A percentile compares a stretch with the other conserved stretches of the same genome.
Evolutionary conservation across 2,888 invertebrate genomes (phyloP).

Genomic region (Papilio gigon): DNA sequence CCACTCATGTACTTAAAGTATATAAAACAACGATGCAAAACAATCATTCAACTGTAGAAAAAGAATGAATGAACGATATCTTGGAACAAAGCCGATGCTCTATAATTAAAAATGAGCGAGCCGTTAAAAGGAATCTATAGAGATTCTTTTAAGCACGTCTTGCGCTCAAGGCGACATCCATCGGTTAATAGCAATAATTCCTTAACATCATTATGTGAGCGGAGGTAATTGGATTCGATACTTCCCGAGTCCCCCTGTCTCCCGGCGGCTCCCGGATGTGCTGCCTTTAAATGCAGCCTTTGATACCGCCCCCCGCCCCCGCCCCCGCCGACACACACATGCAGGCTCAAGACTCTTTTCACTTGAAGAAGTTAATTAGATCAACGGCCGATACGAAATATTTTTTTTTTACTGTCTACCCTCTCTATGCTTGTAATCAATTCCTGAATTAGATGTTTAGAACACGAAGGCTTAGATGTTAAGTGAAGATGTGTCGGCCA

Average conservation of each 20-base stretch:
- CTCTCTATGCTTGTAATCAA: conserved; percentile 2
- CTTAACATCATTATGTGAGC: conserved; percentile 60
- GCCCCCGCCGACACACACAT: too few relatives aligned
- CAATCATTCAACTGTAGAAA: neutral
- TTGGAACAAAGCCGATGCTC: conserved; percentile 24
- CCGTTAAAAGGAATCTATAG: conserved; percentile 32
- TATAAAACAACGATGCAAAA: conserved; percentile 4
- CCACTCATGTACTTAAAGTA: neutral
- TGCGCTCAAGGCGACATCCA: conserved; percentile 48
- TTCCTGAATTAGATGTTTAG: neutral
- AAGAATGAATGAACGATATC: conserved; percentile 19
- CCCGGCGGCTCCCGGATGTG: conserved; percentile 27
- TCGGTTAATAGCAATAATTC: conserved; percentile 58
- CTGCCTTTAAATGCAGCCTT: conserved; percentile 40
- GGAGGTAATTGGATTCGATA: conserved; percentile 61
- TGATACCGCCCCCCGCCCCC: conserved; percentile 30
- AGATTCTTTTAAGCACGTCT: conserved; percentile 41
- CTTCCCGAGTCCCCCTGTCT: conserved; percentile 40
- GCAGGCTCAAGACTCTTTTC: conserved; percentile 28
- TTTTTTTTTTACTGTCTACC: conserved; percentile 19
- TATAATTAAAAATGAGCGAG: conserved; percentile 33
- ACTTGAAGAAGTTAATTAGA: conserved; percentile 36
- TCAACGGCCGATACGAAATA: conserved; percentile 25
- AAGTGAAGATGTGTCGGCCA: neutral
- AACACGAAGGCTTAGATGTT: neutral